Evolutionary conservation across 2,888 invertebrate genomes (phyloP).

Genomic region (Platypus cylindrus): DNA sequence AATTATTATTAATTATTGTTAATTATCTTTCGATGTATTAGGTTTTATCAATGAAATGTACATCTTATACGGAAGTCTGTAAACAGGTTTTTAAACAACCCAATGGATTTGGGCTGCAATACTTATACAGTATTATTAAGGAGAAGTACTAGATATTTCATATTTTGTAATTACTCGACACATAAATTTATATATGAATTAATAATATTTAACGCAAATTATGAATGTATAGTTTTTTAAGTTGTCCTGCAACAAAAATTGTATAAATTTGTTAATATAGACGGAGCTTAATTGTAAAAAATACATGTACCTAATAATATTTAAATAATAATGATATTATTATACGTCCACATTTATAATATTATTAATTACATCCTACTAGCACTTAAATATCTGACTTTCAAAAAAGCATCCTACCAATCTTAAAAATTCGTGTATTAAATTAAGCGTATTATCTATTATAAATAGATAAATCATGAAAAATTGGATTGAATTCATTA

Average conservation of each 20-base stretch:
- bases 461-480: too few species aligned
- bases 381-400: too few species aligned
- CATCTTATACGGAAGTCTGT: too few species aligned
- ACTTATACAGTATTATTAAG: slow-evolving; percentile 7
- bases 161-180: slow-evolving; percentile 8
- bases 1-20: slow-evolving; percentile 28
- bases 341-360: slow-evolving; percentile 31
- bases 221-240: slow-evolving; percentile 33
- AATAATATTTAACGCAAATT: slow-evolving; percentile 22
- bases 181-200: slow-evolving; percentile 13
- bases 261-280: slow-evolving; percentile 38
- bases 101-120: too few species aligned
- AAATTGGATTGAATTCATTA: too few species aligned
- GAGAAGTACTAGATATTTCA: neutral
- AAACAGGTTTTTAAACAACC: too few species aligned
- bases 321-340: slow-evolving; percentile 30
- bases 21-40: slow-evolving; percentile 27
- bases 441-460: too few species aligned
- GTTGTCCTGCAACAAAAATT: slow-evolving; percentile 33
- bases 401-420: too few species aligned
- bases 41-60: slow-evolving; percentile 14
- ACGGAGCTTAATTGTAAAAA: slow-evolving; percentile 36
- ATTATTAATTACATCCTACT: neutral
- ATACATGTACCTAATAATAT: slow-evolving; percentile 30
- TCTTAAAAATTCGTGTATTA: too few species aligned